Percentiles rank a stretch among this genome's conserved stretches.
Conservation (phyloP, 2,113 vertebrate genomes). For the Podarcis cretensis region DNA sequence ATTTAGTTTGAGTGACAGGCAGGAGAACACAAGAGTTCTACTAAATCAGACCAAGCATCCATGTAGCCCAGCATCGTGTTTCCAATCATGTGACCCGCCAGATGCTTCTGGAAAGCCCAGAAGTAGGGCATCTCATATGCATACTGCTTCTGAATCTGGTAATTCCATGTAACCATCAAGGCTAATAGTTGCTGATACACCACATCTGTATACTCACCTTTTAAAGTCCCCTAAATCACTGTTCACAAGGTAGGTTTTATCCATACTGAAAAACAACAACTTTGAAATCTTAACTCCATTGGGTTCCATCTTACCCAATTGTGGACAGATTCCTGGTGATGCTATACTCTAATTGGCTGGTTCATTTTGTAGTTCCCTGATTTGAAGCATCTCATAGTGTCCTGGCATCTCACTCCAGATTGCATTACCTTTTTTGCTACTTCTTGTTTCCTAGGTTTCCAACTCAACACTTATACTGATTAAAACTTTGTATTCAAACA, state of each 20-base stretch:
- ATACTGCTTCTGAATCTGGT: not conserved
- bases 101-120: not conserved
- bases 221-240: not conserved
- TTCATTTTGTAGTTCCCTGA: not conserved
- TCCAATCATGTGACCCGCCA: not conserved
- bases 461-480: not conserved
- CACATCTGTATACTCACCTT: not conserved
- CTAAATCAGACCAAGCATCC: not conserved
- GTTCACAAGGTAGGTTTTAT: not conserved
- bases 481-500: not conserved
- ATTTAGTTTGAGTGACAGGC: not conserved
- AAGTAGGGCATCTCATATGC: not conserved
- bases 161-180: not conserved
- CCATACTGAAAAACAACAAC: not conserved
- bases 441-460: not conserved
- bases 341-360: not conserved
- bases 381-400: not conserved
- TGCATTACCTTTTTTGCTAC: not conserved
- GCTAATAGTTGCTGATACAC: not conserved
- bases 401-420: not conserved
- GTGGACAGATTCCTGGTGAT: not conserved
- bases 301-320: not conserved
- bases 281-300: not conserved
- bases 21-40: not conserved
- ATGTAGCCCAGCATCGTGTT: not conserved